Conservation (phyloP, 1,140 invertebrate species). For the Scylla paramamosain region DNA sequence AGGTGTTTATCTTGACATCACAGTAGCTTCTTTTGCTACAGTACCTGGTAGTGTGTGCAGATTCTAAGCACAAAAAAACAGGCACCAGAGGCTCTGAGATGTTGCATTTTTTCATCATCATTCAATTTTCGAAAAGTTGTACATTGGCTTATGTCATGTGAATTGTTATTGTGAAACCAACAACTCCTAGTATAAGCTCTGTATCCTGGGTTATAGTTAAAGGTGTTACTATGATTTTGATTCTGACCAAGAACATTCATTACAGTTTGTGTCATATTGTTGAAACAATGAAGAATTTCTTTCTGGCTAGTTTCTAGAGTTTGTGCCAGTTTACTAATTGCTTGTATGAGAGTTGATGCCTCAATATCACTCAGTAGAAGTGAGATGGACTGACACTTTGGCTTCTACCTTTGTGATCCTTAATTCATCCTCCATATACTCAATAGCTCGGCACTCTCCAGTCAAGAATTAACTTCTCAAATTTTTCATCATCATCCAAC, state of each 20-base stretch:
- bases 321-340: constrained; percentile 12
- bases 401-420: too few species aligned
- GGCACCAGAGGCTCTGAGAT: background rate
- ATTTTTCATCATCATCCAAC: constrained; percentile 16
- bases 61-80: constrained; percentile 26
- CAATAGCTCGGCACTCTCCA: background rate
- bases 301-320: constrained; percentile 9
- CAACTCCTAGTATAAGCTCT: background rate
- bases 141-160: constrained; percentile 13
- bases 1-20: background rate
- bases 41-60: background rate
- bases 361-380: background rate
- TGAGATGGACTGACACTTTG: background rate
- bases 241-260: background rate
- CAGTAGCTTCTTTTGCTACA: constrained; percentile 18
- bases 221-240: background rate
- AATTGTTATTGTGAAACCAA: background rate
- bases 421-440: constrained; percentile 19
- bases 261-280: constrained; percentile 21
- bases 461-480: constrained; percentile 24
- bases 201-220: background rate
- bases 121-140: constrained; percentile 12
- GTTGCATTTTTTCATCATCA: background rate
- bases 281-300: background rate
- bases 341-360: constrained; percentile 13